Base-by-base conservation (phyloP, 2,888 invertebrate species). In the Pollenia griseotomentosa region DNA sequence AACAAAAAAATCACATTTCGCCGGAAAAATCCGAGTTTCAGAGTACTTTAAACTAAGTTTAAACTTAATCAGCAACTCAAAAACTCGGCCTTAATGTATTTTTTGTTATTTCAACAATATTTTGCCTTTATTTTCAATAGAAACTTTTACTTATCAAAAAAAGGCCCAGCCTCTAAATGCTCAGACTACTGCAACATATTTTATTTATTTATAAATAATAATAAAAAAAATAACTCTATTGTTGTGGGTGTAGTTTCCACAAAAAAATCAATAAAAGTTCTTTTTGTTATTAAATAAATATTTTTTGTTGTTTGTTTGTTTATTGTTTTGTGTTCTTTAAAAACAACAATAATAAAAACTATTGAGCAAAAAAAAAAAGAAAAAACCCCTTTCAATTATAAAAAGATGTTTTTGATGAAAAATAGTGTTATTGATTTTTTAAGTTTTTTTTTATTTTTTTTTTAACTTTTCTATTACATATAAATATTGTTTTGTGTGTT, bases 121-220 rank as follows among this genome's bases (percentile, higher is more conserved):
- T 59, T 74, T 81, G 48, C 23, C 11, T 66, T 74, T 14, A 33
- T 73, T 59, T 66, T 79, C 70, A 75, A 70, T 77, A 53, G 19
- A 73, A 79, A 66, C 16, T 55, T 74, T 81, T 70, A 42, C 59
- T 68, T 79, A 68, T 55, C 16, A 46, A 42, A 70, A 78, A 83
- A 79, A 55, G 53, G 79, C 79, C 84, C 84, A 80, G 74, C 84
- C 84, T 79, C 74, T 80, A 74, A 85, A 85, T 80, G 55, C 74
- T 57, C 79, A 79, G 84, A 85, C 84, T 85, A 68, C 55, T 48
- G 48, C 19, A 75, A 33, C 14, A 9, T 48, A 48, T 68, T 61
- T 73, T 68, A 78, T 42, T 51, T 53, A 66, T 75, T 61, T 68
- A 66, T 59, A 66, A 55, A 70, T 53, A 33, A 65, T 48, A 65